These are phyloP conservation scores for Tyto alba DNA, from an alignment of 2,113 vertebrate species.

Conservation along the genomic window DNA sequence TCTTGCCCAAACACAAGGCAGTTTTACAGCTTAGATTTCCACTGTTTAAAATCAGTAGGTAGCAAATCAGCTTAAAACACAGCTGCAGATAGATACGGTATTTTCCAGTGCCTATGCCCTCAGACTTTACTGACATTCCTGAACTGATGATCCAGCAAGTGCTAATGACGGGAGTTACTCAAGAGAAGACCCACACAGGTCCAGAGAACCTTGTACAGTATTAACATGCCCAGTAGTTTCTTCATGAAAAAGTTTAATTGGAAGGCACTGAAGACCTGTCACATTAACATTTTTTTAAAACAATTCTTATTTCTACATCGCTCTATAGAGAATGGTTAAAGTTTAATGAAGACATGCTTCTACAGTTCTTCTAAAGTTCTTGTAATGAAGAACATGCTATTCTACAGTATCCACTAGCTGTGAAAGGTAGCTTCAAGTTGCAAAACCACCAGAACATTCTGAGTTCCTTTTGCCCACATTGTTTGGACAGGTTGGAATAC, in stretches of 20 bases:
- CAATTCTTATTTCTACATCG: background rate
- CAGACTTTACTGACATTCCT: background rate
- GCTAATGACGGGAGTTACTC: background rate
- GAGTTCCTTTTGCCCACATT: background rate
- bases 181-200: background rate
- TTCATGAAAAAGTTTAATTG: background rate
- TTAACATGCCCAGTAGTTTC: rapidly evolving
- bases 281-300: background rate
- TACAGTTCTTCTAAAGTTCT: too few species aligned
- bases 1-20: background rate
- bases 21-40: background rate
- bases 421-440: background rate
- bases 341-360: background rate
- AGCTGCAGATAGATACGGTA: background rate
- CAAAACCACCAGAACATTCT: background rate
- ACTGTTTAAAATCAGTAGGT: background rate
- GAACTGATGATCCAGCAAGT: background rate
- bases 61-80: background rate
- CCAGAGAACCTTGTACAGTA: background rate
- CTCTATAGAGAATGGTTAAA: background rate
- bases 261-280: background rate
- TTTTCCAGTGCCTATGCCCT: background rate
- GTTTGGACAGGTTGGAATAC: background rate
- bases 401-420: background rate
- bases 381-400: too few species aligned